Evolutionary conservation across 92 coral and sea anemone genomes (phyloP), one percentile per base, ranked within the genome.

Genomic region (Metridium senile): DNA sequence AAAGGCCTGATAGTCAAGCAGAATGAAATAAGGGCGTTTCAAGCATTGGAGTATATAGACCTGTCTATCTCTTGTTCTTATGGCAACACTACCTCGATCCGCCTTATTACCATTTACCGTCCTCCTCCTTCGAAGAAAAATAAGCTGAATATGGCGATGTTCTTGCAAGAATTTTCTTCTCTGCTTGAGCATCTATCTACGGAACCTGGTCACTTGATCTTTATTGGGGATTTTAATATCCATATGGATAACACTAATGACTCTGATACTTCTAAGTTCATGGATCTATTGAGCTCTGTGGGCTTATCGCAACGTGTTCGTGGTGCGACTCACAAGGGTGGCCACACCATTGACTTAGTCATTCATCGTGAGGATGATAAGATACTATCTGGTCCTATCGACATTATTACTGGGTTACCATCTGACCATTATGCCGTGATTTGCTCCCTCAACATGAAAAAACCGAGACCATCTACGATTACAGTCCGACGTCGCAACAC

Each of bases 91-190:
- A 54, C 59, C 4, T 54, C 59, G 8, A 59, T 49, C 17, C 49
- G 82, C 21, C 74, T 85, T 54, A 25, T 85, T 45, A 39, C 62
- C n/a, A 61, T 88, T 27, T 88, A 84, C 62, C 81, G 89, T 31
- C 89, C 89, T 66, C 86, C 89, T 58, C 78, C 89, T 18, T 83
- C 88, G 21, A 63, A 71, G 68, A 68, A 82, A 61, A 87, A 88
- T 39, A 78, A 84, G 56, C 84, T 74, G 39, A 77, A 75, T 46
- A 66, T 68, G 53, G 9, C 65, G 10, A 30, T 64, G 25, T 82
- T 76, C 32, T 68, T 82, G 20, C 2, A 32, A 3, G 69, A 63
- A 59, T 81, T 81, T 74, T 81, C 85, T 52, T 45, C 85, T 22
- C 59, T 73, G 16, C 68, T 81, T 21, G 85, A 81, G 62, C 51